Evolutionary conservation across 2,888 invertebrate genomes (phyloP), one percentile per base, ranked within the genome.

Genomic region (Dolichopus griseipennis): DNA sequence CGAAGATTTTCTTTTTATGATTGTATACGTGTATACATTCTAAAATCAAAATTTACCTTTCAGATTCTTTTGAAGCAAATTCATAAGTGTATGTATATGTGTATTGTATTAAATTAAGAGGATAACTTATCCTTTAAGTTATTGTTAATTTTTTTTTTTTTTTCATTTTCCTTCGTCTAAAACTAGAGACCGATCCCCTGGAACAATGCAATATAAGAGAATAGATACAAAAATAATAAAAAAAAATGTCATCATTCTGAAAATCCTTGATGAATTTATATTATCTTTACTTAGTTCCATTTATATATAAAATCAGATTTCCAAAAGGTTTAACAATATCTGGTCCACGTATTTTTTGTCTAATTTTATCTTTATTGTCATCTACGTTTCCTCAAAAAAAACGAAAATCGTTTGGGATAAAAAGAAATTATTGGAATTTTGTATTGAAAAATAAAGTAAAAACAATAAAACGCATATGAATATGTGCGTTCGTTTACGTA

Each of bases 181-280:
- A 52, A 52, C 2, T 18, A 2, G 52, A 52, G 15, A 15, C 12
- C 1, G 18, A 41, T 18, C 37, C 8, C 37, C 8, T n/a, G 8
- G 8, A 18, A 12, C 18, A 52, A 18, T 4, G 18, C 52, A 52
- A 18, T 18, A 18, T 18, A 15, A 52, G 18, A 52, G n/a, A 52
- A 52, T 18, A 52, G n/a, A 41, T 41, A 18, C 52, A 18, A 27
- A 27, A 52, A 52, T n/a, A n/a, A n/a, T n/a, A n/a, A 52, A 18
- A 52, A 52, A 12, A 52, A 52, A 52, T 52, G 52, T 15, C 18
- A 52, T 52, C 52, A 52, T 52, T 15, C 52, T 52, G 2, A 15
- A 52, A 12, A 52, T 52, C 52, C 52, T 52, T 52, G 52, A 52
- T 52, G 52, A 52, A 52, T 52, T 52, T 52, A 52, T 52, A 52